Base-by-base conservation (phyloP, 2,888 invertebrate species). In the Cheilosia urbana region DNA sequence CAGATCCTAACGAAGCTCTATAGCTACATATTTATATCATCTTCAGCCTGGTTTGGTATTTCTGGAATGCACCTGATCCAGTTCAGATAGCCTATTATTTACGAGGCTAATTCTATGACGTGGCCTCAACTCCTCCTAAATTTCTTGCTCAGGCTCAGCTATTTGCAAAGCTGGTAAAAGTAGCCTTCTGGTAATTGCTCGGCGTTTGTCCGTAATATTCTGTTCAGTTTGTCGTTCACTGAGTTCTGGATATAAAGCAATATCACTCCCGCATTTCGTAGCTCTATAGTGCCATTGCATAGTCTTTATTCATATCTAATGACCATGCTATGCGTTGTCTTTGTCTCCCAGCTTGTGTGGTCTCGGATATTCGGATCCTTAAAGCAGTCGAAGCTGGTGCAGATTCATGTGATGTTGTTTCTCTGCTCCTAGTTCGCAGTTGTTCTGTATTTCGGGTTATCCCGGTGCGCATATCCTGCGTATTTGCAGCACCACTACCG, bases 301-400 rank as follows among this genome's bases (percentile, higher is more conserved):
- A 11, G 11, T 34, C 9, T 34, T 34, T 34, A 9, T 34, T 34
- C 42, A 42, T 42, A 0, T 42, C 42, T 42, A 1, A 4, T 5
- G 42, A 42, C 42, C 42, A 42, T 4, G 37, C 1, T 72, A 51
- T 60, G 4, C 71, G 71, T 19, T 72, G 71, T 72, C 60, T 72
- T 24, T 37, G 71, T 4, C 0, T 37, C 21, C 71, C 71, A 71
- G 49, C 60, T 60, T 47, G 30, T 71, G 60, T 49, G 71, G 58
- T 60, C 60, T 19, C 34, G 24, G 58, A 37, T 40, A 71, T 15
- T 60, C 3, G 34, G 9, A 0, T 15, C 49, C 15, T 15, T 2
- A 2, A 21, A n/a, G n/a, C n/a, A n/a, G n/a, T n/a, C n/a, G n/a
- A n/a, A n/a, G n/a, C n/a, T n/a, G n/a, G n/a, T n/a, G n/a, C n/a